Conservation (phyloP, 2,888 invertebrate genomes). For the Crossocerus cetratus region DNA sequence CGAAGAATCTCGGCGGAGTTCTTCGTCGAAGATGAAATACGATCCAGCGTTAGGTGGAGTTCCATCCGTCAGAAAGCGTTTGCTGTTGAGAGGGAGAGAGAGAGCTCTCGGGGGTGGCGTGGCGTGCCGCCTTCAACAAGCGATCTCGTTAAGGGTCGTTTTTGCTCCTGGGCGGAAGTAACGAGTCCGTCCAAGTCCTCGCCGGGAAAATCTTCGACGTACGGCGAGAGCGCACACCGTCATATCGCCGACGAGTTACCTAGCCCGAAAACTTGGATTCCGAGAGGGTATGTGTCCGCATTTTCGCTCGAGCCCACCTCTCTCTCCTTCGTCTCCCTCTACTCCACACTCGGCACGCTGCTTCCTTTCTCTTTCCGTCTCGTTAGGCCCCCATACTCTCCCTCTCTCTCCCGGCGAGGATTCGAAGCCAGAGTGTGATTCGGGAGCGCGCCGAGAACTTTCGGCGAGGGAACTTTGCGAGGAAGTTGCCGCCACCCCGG, state of each 20-base stretch:
- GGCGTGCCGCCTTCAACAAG: slow-evolving; percentile 34
- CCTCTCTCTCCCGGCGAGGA: too few relatives aligned
- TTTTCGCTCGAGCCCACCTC: slow-evolving; percentile 12
- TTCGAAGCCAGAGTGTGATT: slow-evolving; percentile 32
- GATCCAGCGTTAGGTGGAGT: slow-evolving; percentile 28
- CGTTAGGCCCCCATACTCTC: slow-evolving; percentile 46
- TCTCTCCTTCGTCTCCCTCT: slow-evolving; percentile 14
- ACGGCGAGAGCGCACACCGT: slow-evolving; percentile 20
- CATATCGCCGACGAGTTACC: slow-evolving; percentile 18
- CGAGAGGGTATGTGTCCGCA: slow-evolving; percentile 4
- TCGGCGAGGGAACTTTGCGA: slow-evolving; percentile 45
- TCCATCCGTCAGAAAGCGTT: too few relatives aligned
- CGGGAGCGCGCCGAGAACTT: slow-evolving; percentile 49
- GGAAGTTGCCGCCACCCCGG: slow-evolving; percentile 44
- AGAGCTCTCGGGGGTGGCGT: neutral
- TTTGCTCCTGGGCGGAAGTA: slow-evolving; percentile 33
- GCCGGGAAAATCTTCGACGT: slow-evolving; percentile 43
- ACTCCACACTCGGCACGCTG: neutral
- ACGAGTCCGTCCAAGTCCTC: slow-evolving; percentile 37
- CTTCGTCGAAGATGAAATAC: slow-evolving; percentile 43
- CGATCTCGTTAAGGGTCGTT: slow-evolving; percentile 48
- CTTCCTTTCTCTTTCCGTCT: slow-evolving; percentile 25
- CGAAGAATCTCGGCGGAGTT: slow-evolving; percentile 40
- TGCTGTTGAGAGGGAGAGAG: too few relatives aligned
- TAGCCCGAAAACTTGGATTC: slow-evolving; percentile 41